Conservation (phyloP, 1,140 invertebrate species). For the Reticulitermes speratus region DNA sequence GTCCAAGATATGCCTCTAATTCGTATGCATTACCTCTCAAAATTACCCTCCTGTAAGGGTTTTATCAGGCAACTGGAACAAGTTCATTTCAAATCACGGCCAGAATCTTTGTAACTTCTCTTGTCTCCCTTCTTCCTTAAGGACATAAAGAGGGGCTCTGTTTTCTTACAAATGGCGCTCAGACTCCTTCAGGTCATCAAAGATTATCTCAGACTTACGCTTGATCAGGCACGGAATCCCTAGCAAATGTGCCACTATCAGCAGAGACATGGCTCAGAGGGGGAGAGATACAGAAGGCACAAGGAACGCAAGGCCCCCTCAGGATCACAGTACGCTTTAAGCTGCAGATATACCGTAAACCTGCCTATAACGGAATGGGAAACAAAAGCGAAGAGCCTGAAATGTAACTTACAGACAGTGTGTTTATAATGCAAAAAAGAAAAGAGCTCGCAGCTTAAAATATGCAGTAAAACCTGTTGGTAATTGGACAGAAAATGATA, state of each 20-base stretch:
- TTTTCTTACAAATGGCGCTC: slow-evolving; percentile 7
- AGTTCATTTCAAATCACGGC: background rate
- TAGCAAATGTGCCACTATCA: slow-evolving; percentile 15
- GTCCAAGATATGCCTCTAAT: background rate
- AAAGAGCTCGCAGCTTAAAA: too few relatives aligned
- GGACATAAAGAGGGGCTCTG: background rate
- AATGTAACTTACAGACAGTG: too few relatives aligned
- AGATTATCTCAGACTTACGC: background rate
- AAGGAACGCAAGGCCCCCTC: too few relatives aligned
- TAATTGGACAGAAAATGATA: too few relatives aligned
- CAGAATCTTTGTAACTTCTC: background rate
- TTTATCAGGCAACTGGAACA: background rate
- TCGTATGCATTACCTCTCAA: background rate
- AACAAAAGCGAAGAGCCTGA: too few relatives aligned
- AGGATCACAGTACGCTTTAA: too few relatives aligned
- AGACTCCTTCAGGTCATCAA: background rate
- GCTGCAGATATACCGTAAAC: too few relatives aligned
- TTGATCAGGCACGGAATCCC: background rate
- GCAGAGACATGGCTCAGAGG: background rate
- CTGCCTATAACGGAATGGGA: too few relatives aligned
- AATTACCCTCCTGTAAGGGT: background rate
- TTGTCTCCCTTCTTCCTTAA: background rate
- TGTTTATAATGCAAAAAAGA: too few relatives aligned
- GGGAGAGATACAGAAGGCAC: too few relatives aligned
- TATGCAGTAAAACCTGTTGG: too few relatives aligned